A percentile compares a stretch with the other conserved stretches of the same genome.
phyloP scores from a whole-genome alignment of 2,113 vertebrate genomes.

The Toxotes jaculatrix region DNA sequence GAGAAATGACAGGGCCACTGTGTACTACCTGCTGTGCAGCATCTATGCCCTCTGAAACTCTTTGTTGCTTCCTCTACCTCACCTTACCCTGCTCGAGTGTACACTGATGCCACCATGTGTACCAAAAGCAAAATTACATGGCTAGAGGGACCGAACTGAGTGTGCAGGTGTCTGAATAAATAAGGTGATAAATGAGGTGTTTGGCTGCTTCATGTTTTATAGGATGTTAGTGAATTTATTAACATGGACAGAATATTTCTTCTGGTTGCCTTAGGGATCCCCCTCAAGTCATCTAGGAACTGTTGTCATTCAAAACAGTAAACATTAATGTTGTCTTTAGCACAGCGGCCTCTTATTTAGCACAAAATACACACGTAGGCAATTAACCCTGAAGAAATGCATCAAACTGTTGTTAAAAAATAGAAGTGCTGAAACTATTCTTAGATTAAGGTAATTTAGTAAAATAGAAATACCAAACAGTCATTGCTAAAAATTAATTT shows the following conservation, averaged over 20 bases:
- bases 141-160: not conserved
- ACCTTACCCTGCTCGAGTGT: not conserved
- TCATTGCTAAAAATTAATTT: too few species aligned
- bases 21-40: constrained; percentile 20
- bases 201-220: not conserved
- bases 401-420: not conserved
- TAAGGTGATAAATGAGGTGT: not conserved
- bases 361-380: not conserved
- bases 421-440: not conserved
- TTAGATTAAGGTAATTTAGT: too few species aligned
- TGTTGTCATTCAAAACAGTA: not conserved
- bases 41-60: not conserved
- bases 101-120: constrained; percentile 71
- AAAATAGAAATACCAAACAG: too few species aligned
- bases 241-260: not conserved
- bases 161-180: not conserved
- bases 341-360: too few species aligned
- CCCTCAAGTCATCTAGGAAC: not conserved
- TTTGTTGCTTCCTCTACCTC: not conserved
- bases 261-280: not conserved
- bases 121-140: not conserved
- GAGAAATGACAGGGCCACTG: not conserved
- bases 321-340: not conserved
- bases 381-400: not conserved
- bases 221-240: not conserved